These are phyloP conservation scores for Nomada ruficornis DNA, from an alignment of 2,888 invertebrate genomes.

Conservation along the genomic window DNA sequence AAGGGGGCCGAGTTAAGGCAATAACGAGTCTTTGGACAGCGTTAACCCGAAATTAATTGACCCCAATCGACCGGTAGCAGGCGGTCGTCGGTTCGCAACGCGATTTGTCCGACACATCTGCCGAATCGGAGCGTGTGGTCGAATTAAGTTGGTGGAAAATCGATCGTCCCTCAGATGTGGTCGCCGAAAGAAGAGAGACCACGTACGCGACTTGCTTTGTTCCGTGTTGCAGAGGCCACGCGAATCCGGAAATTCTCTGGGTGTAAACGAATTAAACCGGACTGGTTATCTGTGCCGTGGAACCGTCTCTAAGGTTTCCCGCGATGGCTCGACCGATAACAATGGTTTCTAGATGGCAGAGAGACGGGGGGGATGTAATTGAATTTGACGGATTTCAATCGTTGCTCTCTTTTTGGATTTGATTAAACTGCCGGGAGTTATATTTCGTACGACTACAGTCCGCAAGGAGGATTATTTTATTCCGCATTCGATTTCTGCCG, in stretches of 20 bases:
- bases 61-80: conserved; percentile 40
- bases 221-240: background rate
- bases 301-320: conserved; percentile 38
- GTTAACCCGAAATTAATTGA: conserved; percentile 64
- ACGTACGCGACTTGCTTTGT: background rate
- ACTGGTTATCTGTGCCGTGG: conserved; percentile 51
- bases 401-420: background rate
- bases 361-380: background rate
- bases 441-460: too few species aligned
- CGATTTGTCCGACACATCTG: conserved; percentile 66
- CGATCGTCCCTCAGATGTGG: conserved; percentile 9
- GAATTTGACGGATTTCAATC: background rate
- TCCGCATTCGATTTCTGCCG: too few species aligned
- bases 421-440: too few species aligned
- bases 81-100: conserved; percentile 50
- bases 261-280: conserved; percentile 61
- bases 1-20: conserved; percentile 42
- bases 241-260: conserved; percentile 57
- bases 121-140: conserved; percentile 55
- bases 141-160: conserved; percentile 46
- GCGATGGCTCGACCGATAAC: background rate
- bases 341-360: too few species aligned
- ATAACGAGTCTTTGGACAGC: conserved; percentile 53
- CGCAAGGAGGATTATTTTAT: too few species aligned
- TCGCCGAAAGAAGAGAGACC: conserved; percentile 27